Evolutionary conservation across 2,888 invertebrate genomes (phyloP).

Genomic region (Chelonus formosanus): DNA sequence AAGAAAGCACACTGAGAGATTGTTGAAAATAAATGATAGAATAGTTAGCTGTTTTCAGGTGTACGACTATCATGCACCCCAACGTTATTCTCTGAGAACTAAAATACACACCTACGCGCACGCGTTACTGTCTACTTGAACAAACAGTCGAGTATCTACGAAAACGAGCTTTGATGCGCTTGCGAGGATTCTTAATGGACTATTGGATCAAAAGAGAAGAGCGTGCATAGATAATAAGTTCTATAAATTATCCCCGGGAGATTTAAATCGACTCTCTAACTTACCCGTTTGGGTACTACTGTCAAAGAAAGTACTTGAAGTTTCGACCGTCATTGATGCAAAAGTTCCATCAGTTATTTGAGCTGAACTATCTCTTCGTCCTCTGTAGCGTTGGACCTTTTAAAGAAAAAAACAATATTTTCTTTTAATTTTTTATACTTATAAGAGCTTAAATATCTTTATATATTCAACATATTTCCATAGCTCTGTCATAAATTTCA

Average conservation of each 20-base stretch:
- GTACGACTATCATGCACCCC: constrained; percentile 56
- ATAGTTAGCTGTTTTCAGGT: background rate
- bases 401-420: too few species aligned
- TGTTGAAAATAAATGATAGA: constrained; percentile 12
- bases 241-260: too few species aligned
- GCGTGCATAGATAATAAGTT: background rate
- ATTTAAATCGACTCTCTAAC: background rate
- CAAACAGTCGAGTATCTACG: background rate
- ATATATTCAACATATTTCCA: too few species aligned
- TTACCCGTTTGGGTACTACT: constrained; percentile 93
- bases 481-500: too few species aligned
- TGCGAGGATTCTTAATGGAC: constrained; percentile 12
- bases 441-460: too few species aligned
- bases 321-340: constrained; percentile 92
- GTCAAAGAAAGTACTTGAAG: constrained; percentile 91
- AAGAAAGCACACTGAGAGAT: background rate
- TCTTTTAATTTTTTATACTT: too few species aligned
- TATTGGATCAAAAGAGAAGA: background rate
- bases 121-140: constrained; percentile 26
- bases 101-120: constrained; percentile 40
- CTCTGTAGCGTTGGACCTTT: constrained; percentile 67
- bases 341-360: constrained; percentile 92
- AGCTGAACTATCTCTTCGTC: constrained; percentile 84
- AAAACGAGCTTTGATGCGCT: constrained; percentile 16
- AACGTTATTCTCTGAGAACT: constrained; percentile 47